Evolutionary conservation across 2,113 vertebrate genomes (phyloP), one percentile per base, ranked within the genome.

Genomic region (Clarias macrocephalus): DNA sequence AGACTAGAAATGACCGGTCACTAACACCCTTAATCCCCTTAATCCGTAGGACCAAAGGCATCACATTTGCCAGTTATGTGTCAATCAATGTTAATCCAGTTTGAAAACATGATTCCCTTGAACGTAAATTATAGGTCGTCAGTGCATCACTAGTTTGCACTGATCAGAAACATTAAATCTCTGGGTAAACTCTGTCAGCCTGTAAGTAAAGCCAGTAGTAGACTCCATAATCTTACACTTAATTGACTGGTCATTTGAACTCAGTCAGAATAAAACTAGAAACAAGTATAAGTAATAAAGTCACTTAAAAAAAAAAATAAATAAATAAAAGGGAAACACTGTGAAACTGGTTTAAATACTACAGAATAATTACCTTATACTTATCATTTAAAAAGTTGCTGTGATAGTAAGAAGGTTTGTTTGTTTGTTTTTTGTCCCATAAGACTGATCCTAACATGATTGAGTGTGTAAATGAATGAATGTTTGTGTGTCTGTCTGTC

Each of bases 41-140:
- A 91, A 90, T 83, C 87, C 88, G 10, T 12, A 68, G 82, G 72
- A 91, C 89, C 77, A 90, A 91, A 92, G 88, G 84, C 88, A 91
- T 89, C 89, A 88, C 63, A 83, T 73, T 88, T 84, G 83, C 83
- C 82, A 89, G 82, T 81, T 85, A 86, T 89, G 91, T 92, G 91
- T 91, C 89, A 84, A 88, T 91, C 89, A 89, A 85, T 86, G 82
- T 82, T 87, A 90, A 92, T 92, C 93, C 92, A 87, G 25, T 84
- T 84, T 87, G 89, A 75, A 85, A 92, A 92, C 63, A 83, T 80
- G 90, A 90, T 87, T 85, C 89, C 82, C 93, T 93, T 88, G 88
- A 81, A 85, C 70, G 15, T 54, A 86, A 86, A 68, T 80, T 33
- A 59, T 80, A 85, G 37, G 42, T 86, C 15, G 12, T 65, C 56